A percentile compares a stretch with the other conserved stretches of the same genome.
These are phyloP conservation scores for Nesidiocoris tenuis DNA, from an alignment of 2,888 invertebrate species.

Conservation along the genomic window DNA sequence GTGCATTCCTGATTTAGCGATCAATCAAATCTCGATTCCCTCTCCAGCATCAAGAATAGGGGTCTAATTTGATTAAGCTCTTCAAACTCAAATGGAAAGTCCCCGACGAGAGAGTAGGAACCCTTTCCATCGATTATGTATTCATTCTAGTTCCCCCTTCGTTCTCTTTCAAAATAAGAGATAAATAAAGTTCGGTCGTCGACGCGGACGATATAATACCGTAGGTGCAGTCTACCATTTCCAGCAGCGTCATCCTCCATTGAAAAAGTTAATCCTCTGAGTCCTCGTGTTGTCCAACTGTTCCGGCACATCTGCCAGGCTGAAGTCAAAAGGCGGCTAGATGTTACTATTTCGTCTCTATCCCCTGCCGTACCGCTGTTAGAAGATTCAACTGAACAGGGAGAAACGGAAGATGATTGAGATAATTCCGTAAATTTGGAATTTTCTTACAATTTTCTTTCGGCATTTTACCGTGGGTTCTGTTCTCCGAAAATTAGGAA, in stretches of 20 bases:
- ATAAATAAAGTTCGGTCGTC: slow-evolving; percentile 28
- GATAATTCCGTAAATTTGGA: too few relatives aligned
- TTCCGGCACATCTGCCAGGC: slow-evolving; percentile 20
- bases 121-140: slow-evolving; percentile 2
- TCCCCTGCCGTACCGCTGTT: too few relatives aligned
- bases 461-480: too few relatives aligned
- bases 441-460: too few relatives aligned
- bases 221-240: too few relatives aligned
- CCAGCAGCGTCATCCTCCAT: slow-evolving; percentile 23
- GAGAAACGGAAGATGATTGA: too few relatives aligned
- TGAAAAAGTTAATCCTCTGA: slow-evolving; percentile 32
- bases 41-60: slow-evolving; percentile 21
- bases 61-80: slow-evolving; percentile 25
- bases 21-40: slow-evolving; percentile 15
- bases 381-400: neutral
- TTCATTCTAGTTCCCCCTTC: slow-evolving; percentile 2
- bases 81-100: neutral
- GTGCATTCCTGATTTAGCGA: too few relatives aligned
- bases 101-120: neutral
- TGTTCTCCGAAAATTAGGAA: too few relatives aligned
- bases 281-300: slow-evolving; percentile 36
- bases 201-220: too few relatives aligned
- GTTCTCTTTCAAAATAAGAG: slow-evolving; percentile 26
- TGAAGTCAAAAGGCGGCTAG: too few relatives aligned
- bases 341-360: too few relatives aligned